phyloP scores from a whole-genome alignment of 1,140 invertebrate species.

The Procambarus virginalis region DNA sequence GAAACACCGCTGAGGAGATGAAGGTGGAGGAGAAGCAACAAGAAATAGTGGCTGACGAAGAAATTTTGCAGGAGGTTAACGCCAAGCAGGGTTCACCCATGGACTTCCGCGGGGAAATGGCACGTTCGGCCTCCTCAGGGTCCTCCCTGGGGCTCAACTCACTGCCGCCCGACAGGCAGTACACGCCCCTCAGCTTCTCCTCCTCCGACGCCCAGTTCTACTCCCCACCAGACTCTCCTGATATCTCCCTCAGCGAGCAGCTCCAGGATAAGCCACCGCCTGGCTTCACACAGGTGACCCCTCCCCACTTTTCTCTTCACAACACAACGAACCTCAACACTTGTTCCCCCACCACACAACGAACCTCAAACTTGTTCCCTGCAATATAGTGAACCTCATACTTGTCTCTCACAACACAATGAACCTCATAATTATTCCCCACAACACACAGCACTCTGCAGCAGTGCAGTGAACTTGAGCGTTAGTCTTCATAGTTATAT shows the following conservation, averaged over 20 bases:
- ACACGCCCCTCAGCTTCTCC: conserved; percentile 67
- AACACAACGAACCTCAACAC: background rate
- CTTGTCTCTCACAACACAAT: too few species aligned
- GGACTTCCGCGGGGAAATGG: conserved; percentile 19
- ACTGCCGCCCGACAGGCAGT: conserved; percentile 55
- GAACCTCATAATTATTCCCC: too few species aligned
- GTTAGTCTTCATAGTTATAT: too few species aligned
- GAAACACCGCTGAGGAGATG: background rate
- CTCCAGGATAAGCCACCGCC: conserved; percentile 39
- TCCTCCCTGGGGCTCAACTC: conserved; percentile 54
- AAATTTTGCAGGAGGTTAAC: conserved; percentile 24
- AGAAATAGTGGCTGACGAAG: background rate
- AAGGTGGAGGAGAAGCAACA: background rate
- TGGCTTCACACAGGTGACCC: conserved; percentile 49
- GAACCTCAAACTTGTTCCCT: too few species aligned
- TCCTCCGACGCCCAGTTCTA: conserved; percentile 70
- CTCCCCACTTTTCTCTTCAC: background rate
- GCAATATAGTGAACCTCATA: too few species aligned
- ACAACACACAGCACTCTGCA: too few species aligned
- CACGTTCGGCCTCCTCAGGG: conserved; percentile 50
- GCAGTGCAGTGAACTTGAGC: too few species aligned
- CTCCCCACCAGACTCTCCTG: conserved; percentile 67
- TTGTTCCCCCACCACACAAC: too few species aligned
- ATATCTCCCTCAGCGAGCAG: conserved; percentile 64
- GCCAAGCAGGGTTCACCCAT: background rate